Evolutionary conservation across 2,888 invertebrate genomes (phyloP).

Genomic region (Hemaris fuciformis): DNA sequence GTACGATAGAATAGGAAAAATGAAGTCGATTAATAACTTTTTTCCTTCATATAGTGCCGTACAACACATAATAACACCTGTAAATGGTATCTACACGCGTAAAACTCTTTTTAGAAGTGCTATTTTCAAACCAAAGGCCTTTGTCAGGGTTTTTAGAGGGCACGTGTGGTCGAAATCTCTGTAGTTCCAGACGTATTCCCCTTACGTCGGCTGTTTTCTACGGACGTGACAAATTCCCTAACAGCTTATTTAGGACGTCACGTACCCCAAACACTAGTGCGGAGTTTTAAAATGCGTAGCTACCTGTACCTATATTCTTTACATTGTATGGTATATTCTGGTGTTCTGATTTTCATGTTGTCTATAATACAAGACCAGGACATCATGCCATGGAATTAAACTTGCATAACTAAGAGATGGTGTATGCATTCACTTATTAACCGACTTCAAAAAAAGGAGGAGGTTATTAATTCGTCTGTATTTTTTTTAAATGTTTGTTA

Average conservation of each 20-base stretch:
- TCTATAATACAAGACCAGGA: too few relatives aligned
- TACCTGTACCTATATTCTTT: too few relatives aligned
- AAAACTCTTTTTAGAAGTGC: not conserved
- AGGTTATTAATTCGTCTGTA: too few relatives aligned
- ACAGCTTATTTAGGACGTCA: not conserved
- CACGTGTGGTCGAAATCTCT: slow-evolving; percentile 1
- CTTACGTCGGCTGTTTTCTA: not conserved
- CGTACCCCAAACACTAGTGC: not conserved
- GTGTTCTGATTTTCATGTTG: not conserved
- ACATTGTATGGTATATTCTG: not conserved
- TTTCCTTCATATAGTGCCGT: too few relatives aligned
- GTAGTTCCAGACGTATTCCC: not conserved
- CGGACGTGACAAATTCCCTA: not conserved
- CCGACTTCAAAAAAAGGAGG: too few relatives aligned
- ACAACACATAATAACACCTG: too few relatives aligned
- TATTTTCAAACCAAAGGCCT: not conserved
- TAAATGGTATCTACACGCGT: not conserved
- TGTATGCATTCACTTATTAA: too few relatives aligned
- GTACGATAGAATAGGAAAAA: too few relatives aligned
- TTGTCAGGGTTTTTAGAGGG: not conserved
- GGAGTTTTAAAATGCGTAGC: not conserved
- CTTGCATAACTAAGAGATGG: too few relatives aligned
- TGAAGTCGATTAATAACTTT: not conserved
- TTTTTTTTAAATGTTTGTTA: too few relatives aligned
- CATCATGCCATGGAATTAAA: too few relatives aligned